Base-by-base conservation (phyloP, 1,140 invertebrate species). In the Lordiphosa stackelbergi region DNA sequence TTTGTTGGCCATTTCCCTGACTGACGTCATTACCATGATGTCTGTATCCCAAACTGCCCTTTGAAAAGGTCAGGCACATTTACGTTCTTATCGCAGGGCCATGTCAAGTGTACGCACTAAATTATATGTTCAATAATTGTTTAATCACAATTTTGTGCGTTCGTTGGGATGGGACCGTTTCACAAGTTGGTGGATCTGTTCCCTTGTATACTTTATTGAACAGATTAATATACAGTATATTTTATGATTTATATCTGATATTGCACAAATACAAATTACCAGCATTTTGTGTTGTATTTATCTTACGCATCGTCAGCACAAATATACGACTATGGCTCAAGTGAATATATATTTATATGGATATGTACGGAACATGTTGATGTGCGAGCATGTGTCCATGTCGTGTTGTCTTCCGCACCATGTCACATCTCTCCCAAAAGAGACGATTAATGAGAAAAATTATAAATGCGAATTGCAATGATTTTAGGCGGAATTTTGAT, bases 261-360 rank as follows among this genome's bases (percentile, higher is more conserved):
- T 81, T 68, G 62, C 77, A 83, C 59, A 74, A 63, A 70, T 81
- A 79, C 55, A 83, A 79, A 75, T 81, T 62, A 70, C 45, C 52
- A 59, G 53, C 59, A 75, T 81, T 68, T 31, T 31, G 28, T 31
- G 28, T 31, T 74, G 75, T 71, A 58, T 71, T 41, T 57, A 51
- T 68, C 41, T 68, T 51, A 55, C 63, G 53, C 55, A 69, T 70
- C 53, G 43, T 37, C 47, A 41, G 37, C 45, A 38, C 12, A 49
- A 53, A 57, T 46, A 35, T 43, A 40, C 45, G 46, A 8, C 1
- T 19, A 37, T 40, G 22, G 19, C 36, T 51, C 48, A 38, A 40
- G 48, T 24, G 19, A 51, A 53, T 52, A 46, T 10, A 16, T 3
- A 46, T 57, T 35, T 22, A 34, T 53, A 11, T 13, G 1, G 24